Base-by-base conservation (phyloP, 2,113 vertebrate genomes). In the Tauraco erythrolophus region DNA sequence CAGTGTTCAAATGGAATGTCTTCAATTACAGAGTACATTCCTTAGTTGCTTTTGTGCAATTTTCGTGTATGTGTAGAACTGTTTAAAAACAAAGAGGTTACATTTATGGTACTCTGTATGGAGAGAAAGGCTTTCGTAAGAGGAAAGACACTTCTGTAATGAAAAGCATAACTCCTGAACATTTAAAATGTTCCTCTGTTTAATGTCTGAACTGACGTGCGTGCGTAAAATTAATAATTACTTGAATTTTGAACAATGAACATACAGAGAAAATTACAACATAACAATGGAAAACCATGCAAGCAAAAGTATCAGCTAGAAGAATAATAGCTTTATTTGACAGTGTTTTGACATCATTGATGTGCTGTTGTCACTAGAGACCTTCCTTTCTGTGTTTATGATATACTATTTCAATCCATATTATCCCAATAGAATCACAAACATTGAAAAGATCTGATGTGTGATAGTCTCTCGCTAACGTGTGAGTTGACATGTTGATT, bases 341-440 rank as follows among this genome's bases (percentile, higher is more conserved):
- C 80, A 98, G 92, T 98, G 84, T 98, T 98, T 98, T 98, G 97
- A 98, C 97, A 97, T 96, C 84, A 82, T 39, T 92, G 79, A 84
- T 89, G 90, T 92, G 84, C 88, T 97, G 97, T 98, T 98, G 95
- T 98, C 96, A 96, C 92, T 79, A 86, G 93, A 97, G 84, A 95
- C 83, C 84, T 95, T 85, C 64, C 46, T 96, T 97, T 94, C 95
- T 92, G 56, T 97, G 95, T 94, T 97, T 96, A 92, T 94, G 95
- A 96, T 96, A 96, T 94, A 94, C 92, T 97, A 92, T 72, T 96
- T 97, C 86, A 97, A 85, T 98, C 87, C 75, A 83, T 94, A 95
- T 96, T 97, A 95, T 97, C 97, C 97, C 96, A 97, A 70, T 94
- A 95, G 95, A 97, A 96, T 97, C 86, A 54, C 69, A 94, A 87